Percentiles rank a stretch among this genome's conserved stretches.
Evolutionary conservation across 2,113 vertebrate genomes (phyloP).

Genomic region (Ceyx melanurus): DNA sequence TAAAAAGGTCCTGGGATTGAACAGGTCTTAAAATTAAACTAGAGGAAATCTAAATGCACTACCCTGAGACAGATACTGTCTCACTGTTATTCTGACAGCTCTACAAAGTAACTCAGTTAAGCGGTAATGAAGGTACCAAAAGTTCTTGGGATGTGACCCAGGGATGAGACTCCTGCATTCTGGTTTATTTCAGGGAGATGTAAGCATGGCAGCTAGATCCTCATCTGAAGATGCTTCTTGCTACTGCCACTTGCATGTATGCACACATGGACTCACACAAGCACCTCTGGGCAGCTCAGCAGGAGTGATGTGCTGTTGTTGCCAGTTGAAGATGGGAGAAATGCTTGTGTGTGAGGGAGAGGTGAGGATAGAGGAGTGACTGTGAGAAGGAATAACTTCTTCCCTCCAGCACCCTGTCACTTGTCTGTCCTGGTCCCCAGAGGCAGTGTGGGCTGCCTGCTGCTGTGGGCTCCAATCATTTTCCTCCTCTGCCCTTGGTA

Average conservation of each 20-base stretch:
- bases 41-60: accelerated
- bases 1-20: background rate
- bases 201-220: background rate
- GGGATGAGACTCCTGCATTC: background rate
- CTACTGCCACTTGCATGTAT: background rate
- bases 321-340: background rate
- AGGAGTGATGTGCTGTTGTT: background rate
- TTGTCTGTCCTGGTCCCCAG: background rate
- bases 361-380: background rate
- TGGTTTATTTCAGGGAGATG: background rate
- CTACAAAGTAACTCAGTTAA: background rate
- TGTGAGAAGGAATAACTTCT: background rate
- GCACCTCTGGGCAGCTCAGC: background rate
- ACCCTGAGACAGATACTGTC: background rate
- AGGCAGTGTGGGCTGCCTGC: background rate
- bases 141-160: background rate
- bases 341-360: background rate
- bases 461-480: background rate
- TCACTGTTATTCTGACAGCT: background rate
- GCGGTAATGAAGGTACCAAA: background rate
- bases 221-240: background rate
- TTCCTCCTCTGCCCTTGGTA: background rate
- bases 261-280: background rate
- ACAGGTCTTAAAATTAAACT: background rate
- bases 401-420: background rate